phyloP scores from a whole-genome alignment of 2,113 vertebrate genomes.

The Rhegmatorhina hoffmannsi region DNA sequence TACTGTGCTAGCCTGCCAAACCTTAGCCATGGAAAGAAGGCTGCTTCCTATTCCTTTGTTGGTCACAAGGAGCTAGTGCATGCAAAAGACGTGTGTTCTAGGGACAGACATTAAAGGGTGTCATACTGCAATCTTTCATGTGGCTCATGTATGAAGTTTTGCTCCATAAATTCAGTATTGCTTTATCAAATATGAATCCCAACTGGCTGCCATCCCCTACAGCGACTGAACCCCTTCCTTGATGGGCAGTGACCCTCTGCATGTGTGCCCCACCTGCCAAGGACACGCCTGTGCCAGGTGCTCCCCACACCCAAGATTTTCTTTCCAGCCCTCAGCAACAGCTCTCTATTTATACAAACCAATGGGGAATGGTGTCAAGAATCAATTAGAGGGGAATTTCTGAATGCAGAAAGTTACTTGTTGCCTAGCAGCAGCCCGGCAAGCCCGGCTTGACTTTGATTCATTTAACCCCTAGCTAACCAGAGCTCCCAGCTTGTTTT shows the following conservation, averaged over 20 bases:
- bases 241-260: neutral
- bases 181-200: neutral
- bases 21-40: neutral
- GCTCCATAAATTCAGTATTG: neutral
- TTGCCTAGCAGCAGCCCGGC: conserved; percentile 72
- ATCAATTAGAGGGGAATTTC: conserved; percentile 63
- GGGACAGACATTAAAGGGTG: accelerated
- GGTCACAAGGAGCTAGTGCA: neutral
- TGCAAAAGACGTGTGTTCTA: accelerated
- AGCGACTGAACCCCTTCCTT: neutral
- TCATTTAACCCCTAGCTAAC: conserved; percentile 57
- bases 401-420: conserved; percentile 48
- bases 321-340: neutral
- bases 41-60: neutral
- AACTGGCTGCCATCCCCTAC: neutral
- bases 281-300: neutral
- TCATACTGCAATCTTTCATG: neutral
- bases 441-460: conserved; percentile 20
- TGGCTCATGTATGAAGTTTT: neutral
- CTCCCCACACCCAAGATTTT: neutral
- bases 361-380: conserved; percentile 38
- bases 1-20: neutral
- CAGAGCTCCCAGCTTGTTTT: neutral
- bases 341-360: conserved; percentile 29
- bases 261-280: neutral